Evolutionary conservation across 2,888 invertebrate genomes (phyloP).

Genomic region (Timema cristinae): DNA sequence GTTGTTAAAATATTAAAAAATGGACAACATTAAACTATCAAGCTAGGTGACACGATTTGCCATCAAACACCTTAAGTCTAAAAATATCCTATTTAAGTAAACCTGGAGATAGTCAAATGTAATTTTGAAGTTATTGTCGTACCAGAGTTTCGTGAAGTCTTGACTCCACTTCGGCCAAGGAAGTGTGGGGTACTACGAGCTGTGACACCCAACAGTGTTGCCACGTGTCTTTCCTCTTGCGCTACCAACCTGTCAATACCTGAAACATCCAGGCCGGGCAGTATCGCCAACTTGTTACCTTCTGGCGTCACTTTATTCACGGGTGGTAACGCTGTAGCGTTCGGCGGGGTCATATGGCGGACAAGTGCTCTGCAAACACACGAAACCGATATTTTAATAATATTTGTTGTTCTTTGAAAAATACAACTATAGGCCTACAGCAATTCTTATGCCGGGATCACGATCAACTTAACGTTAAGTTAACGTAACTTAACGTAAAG

Average conservation of each 20-base stretch:
- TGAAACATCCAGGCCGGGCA: constrained; percentile 39
- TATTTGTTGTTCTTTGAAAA: too few species aligned
- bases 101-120: constrained; percentile 38
- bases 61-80: too few species aligned
- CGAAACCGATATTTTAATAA: not conserved
- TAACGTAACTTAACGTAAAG: too few species aligned
- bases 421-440: too few species aligned
- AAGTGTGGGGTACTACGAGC: constrained; percentile 56
- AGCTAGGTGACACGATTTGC: too few species aligned
- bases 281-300: constrained; percentile 45
- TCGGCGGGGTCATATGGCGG: constrained; percentile 63
- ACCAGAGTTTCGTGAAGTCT: constrained; percentile 51
- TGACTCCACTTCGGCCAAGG: constrained; percentile 58
- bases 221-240: constrained; percentile 64
- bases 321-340: constrained; percentile 24
- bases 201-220: constrained; percentile 57
- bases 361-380: constrained; percentile 58
- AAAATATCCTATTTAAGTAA: too few species aligned
- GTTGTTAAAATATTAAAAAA: too few species aligned
- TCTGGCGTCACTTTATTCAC: constrained; percentile 38
- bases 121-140: constrained; percentile 6
- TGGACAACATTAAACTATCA: too few species aligned
- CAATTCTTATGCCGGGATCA: too few species aligned
- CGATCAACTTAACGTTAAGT: too few species aligned
- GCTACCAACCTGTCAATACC: constrained; percentile 59